These are phyloP conservation scores for Batillaria attramentaria DNA, from an alignment of 1,140 invertebrate species.

Conservation along the genomic window DNA sequence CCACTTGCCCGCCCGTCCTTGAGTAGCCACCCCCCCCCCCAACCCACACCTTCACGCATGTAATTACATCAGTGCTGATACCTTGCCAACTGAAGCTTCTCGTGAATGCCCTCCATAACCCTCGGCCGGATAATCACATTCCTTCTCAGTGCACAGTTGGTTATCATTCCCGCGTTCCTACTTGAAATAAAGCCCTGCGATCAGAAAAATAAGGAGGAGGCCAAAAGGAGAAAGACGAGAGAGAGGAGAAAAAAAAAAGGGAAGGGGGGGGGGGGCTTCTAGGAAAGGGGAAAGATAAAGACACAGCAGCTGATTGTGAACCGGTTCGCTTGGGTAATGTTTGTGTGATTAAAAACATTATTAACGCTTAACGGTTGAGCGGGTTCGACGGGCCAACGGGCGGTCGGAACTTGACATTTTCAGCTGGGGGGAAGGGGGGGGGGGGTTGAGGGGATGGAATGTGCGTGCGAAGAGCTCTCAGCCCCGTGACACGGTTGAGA, in stretches of 20 bases:
- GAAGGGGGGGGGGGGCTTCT: not conserved
- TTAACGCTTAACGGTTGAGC: not conserved
- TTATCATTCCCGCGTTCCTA: not conserved
- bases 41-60: no score
- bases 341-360: slow-evolving; percentile 15
- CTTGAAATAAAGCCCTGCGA: not conserved
- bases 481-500: slow-evolving; percentile 8
- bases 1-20: not conserved
- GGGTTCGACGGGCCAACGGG: not conserved
- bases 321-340: not conserved
- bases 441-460: not conserved
- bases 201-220: not conserved
- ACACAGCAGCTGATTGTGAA: no score
- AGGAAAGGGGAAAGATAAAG: not conserved
- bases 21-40: not conserved
- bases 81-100: no score
- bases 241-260: not conserved
- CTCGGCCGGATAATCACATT: slow-evolving; percentile 27
- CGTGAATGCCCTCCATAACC: no score
- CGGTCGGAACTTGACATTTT: not conserved
- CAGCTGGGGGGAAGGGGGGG: not conserved
- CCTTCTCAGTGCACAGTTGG: slow-evolving; percentile 4
- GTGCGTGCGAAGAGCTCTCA: not conserved
- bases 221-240: not conserved
- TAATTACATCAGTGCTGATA: no score